Conservation (phyloP, 2,113 vertebrate genomes). For the Pipra filicauda region DNA sequence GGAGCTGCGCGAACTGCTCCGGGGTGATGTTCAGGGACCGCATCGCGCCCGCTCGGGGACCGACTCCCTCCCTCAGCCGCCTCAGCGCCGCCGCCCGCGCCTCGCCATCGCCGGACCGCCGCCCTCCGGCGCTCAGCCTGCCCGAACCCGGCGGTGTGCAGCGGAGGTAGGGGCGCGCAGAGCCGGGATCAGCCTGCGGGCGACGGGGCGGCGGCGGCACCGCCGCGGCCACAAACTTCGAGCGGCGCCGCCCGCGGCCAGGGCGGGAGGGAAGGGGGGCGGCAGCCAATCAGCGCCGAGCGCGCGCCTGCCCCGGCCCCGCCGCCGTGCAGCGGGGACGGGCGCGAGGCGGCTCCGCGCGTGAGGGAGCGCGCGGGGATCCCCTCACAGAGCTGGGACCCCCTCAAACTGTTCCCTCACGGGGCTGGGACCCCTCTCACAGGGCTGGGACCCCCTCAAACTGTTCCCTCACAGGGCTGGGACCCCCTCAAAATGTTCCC, state of each 20-base stretch:
- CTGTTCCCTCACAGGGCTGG: no score
- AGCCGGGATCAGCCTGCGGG: not conserved
- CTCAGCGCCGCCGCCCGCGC: not conserved
- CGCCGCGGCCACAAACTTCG: not conserved
- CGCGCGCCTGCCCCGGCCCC: not conserved
- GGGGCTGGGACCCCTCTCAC: no score
- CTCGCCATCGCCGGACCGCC: not conserved
- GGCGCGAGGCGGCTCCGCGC: not conserved
- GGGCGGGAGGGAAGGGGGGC: no score
- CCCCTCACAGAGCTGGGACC: no score
- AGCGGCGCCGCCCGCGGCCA: not conserved
- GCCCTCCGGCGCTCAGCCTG: not conserved
- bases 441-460: not conserved
- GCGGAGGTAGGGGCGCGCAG: accelerated
- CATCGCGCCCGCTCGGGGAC: slow-evolving; percentile 6
- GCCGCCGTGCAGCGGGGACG: not conserved
- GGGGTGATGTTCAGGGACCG: slow-evolving; percentile 73
- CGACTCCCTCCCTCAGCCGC: not conserved
- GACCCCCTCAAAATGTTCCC: no score
- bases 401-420: no score
- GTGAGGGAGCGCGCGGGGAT: not conserved
- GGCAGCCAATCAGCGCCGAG: not conserved
- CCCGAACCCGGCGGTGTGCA: no score
- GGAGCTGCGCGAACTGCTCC: slow-evolving; percentile 69
- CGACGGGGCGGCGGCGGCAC: not conserved